Evolutionary conservation across 2,113 vertebrate genomes (phyloP), one percentile per base, ranked within the genome.

Genomic region (Sceloporus tristichus): DNA sequence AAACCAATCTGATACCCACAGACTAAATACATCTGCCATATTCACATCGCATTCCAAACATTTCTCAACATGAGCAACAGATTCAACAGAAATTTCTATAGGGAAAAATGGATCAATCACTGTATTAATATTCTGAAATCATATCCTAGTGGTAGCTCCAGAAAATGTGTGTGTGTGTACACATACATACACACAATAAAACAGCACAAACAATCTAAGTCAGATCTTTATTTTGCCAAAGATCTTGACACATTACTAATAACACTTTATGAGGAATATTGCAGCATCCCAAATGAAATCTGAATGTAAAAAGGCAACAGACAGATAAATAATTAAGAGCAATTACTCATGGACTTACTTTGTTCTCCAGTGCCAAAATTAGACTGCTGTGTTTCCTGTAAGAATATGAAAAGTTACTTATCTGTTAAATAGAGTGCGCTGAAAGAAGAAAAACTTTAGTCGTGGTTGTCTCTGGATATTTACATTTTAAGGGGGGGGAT

Each of bases 311-410:
- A 85, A 34, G 65, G 82, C 75, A 70, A 83, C 1, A 56, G 23
- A 27, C 48, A 42, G 23, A 53, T 42, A 38, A 75, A 25, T 5
- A 34, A 88, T 23, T 19, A 23, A 53, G 34, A 82, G 71, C 92
- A 95, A 74, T 91, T 89, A 92, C 27, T 85, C 90, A 86, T 21
- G 89, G 93, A 99, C 99, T 98, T 92, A 99, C 98, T 99, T 95
- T 98, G 98, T 86, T 98, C 97, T 93, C 97, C 98, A 91, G 97
- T 93, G 91, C 97, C 96, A 95, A 98, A 98, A 93, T 88, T 95
- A 90, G 97, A 93, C 92, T 98, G 97, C 3, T 98, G 98, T 80
- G 97, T 96, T 81, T 99, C 98, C 99, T 98, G 59, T 40, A 92
- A 87, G 90, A 88, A 90, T 85, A 96, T 5, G 94, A 89, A 90